These are phyloP conservation scores for Chaetodon trifasciatus DNA, from an alignment of 2,797 vertebrate species.

Conservation along the genomic window DNA sequence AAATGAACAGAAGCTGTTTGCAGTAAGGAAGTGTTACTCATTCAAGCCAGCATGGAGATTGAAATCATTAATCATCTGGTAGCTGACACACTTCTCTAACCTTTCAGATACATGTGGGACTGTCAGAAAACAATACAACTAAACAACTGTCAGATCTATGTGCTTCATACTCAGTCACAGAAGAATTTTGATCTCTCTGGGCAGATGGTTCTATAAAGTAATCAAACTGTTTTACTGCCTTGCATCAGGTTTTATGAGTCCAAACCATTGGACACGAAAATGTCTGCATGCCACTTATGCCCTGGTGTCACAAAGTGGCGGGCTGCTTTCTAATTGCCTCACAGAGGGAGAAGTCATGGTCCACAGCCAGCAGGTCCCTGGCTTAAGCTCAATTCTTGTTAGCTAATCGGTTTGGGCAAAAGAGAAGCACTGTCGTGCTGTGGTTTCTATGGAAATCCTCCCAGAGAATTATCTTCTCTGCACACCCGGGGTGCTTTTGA, in stretches of 20 bases:
- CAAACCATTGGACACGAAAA: constrained; percentile 21
- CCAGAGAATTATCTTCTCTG: constrained; percentile 24
- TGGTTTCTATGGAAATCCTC: constrained; percentile 67
- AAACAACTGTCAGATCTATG: background rate
- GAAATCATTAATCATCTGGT: background rate
- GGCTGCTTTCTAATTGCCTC: constrained; percentile 47
- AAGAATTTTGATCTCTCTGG: constrained; percentile 31
- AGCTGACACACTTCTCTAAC: background rate
- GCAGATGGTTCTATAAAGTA: constrained; percentile 63
- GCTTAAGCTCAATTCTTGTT: constrained; percentile 29
- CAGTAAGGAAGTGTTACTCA: background rate
- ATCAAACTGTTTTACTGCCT: constrained; percentile 43
- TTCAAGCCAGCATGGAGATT: background rate
- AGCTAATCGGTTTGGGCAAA: constrained; percentile 36
- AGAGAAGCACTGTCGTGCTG: constrained; percentile 5
- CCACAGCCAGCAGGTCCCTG: constrained; percentile 17
- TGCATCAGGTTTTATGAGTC: constrained; percentile 44
- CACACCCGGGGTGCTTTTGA: constrained; percentile 7
- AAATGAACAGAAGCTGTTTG: constrained; percentile 2
- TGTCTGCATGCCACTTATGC: constrained; percentile 46
- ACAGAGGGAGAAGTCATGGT: constrained; percentile 25
- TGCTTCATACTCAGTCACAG: constrained; percentile 34
- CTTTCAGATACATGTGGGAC: background rate
- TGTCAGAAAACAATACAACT: background rate
- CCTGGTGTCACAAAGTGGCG: constrained; percentile 30